Conservation (phyloP, 2,797 vertebrate genomes). For the Eremophila alpestris region DNA sequence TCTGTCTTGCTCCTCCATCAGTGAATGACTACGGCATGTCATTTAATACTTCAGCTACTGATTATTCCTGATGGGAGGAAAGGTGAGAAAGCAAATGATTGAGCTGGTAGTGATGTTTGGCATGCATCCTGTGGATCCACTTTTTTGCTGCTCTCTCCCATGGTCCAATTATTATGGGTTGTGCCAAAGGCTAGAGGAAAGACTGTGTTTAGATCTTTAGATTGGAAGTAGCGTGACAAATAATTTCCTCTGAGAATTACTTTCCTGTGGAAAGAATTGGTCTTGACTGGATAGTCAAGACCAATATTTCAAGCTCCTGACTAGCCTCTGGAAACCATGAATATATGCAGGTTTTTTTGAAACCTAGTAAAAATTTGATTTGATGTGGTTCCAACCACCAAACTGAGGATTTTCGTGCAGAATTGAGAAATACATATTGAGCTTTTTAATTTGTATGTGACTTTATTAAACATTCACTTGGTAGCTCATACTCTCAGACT, state of each 20-base stretch:
- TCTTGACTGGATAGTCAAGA: constrained; percentile 62
- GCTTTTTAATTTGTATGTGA: not conserved
- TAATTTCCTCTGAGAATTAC: constrained; percentile 69
- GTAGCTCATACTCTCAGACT: not conserved
- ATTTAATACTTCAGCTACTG: constrained; percentile 46
- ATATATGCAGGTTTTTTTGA: constrained; percentile 57
- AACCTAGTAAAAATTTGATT: constrained; percentile 52
- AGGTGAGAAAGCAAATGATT: constrained; percentile 37
- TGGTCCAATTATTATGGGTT: constrained; percentile 63
- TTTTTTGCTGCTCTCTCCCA: constrained; percentile 49
- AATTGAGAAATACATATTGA: not conserved
- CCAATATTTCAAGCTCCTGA: constrained; percentile 63
- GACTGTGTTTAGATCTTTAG: constrained; percentile 65
- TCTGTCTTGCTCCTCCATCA: constrained; percentile 17
- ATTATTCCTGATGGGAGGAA: constrained; percentile 44
- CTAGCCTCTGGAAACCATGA: constrained; percentile 52
- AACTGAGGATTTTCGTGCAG: not conserved
- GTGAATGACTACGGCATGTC: constrained; percentile 8
- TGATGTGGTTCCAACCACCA: constrained; percentile 15
- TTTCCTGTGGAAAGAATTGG: constrained; percentile 66
- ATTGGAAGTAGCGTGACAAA: constrained; percentile 65
- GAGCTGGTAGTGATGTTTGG: constrained; percentile 42
- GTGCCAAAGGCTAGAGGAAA: constrained; percentile 67
- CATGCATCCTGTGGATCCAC: constrained; percentile 33
- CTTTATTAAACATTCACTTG: not conserved